Conservation (phyloP, 2,113 vertebrate species). For the Turnix velox region DNA sequence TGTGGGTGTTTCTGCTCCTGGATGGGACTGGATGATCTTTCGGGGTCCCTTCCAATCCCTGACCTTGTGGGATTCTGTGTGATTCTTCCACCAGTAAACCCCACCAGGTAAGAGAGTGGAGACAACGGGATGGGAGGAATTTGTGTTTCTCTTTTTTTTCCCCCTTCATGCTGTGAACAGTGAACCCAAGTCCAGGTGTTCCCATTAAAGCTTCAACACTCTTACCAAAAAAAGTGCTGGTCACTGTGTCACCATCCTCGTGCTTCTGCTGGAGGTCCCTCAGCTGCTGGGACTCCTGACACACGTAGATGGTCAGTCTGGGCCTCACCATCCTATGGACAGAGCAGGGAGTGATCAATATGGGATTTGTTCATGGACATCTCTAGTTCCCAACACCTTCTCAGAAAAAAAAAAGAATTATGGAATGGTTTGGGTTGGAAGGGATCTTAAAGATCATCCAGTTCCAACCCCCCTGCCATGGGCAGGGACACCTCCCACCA, state of each 20-base stretch:
- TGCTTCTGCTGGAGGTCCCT: slow-evolving; percentile 88
- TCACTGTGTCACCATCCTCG: slow-evolving; percentile 85
- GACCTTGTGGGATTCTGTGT: no score
- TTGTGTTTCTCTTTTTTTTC: background rate
- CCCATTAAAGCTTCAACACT: background rate
- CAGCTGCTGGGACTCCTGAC: slow-evolving; percentile 89
- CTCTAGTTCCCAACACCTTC: accelerated
- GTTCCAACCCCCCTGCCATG: no score
- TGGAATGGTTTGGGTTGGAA: no score
- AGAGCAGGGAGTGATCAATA: background rate
- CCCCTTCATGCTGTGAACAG: accelerated
- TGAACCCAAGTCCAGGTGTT: accelerated
- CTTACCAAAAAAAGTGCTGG: slow-evolving; percentile 89
- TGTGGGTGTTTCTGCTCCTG: no score
- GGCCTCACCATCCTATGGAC: slow-evolving; percentile 85
- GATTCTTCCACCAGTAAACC: no score
- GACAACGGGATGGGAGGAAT: accelerated
- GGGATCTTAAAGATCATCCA: no score
- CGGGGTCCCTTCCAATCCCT: no score
- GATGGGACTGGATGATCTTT: no score
- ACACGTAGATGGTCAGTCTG: slow-evolving; percentile 92
- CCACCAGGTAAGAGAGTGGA: accelerated
- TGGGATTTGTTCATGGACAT: background rate
- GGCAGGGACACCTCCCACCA: no score
- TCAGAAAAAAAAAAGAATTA: background rate